Conservation (phyloP, 2,888 invertebrate genomes). For the Helicoverpa assulta region DNA sequence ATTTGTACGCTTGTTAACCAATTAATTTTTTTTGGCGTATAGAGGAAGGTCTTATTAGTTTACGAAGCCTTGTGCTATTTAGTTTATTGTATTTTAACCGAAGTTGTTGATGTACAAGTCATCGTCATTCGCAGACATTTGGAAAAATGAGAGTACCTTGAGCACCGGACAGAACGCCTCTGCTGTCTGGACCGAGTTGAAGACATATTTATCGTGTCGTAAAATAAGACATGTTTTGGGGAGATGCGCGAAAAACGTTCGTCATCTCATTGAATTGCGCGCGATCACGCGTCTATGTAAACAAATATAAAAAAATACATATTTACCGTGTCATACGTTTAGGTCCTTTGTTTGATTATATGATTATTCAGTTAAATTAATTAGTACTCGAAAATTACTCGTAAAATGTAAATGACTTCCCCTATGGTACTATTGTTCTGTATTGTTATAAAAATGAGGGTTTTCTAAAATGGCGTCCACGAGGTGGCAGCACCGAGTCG, state of each 20-base stretch:
- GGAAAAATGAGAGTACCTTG: constrained; percentile 32
- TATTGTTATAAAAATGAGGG: neutral
- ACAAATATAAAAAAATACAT: constrained; percentile 19
- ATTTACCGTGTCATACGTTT: constrained; percentile 5
- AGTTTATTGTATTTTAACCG: constrained; percentile 4
- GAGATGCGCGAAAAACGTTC: constrained; percentile 2
- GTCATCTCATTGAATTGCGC: constrained; percentile 1
- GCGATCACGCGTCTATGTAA: constrained; percentile 10
- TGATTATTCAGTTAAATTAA: neutral
- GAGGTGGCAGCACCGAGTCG: no score
- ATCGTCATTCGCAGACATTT: constrained; percentile 27
- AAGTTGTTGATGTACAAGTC: constrained; percentile 23
- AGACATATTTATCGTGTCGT: constrained; percentile 35
- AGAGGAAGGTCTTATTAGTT: constrained; percentile 2
- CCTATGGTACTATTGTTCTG: neutral
- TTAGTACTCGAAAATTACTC: constrained; percentile 3
- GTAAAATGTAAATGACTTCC: neutral
- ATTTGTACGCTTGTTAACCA: constrained; percentile 8
- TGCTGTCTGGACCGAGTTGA: constrained; percentile 33
- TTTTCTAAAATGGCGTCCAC: no score
- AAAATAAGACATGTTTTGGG: constrained; percentile 30
- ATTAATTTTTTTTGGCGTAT: constrained; percentile 18
- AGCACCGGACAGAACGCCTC: constrained; percentile 32
- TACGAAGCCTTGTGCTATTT: constrained; percentile 12
- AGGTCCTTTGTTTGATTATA: constrained; percentile 7